Base-by-base conservation (phyloP, 2,888 invertebrate species). In the Imbricaverruca yamaguchii region DNA sequence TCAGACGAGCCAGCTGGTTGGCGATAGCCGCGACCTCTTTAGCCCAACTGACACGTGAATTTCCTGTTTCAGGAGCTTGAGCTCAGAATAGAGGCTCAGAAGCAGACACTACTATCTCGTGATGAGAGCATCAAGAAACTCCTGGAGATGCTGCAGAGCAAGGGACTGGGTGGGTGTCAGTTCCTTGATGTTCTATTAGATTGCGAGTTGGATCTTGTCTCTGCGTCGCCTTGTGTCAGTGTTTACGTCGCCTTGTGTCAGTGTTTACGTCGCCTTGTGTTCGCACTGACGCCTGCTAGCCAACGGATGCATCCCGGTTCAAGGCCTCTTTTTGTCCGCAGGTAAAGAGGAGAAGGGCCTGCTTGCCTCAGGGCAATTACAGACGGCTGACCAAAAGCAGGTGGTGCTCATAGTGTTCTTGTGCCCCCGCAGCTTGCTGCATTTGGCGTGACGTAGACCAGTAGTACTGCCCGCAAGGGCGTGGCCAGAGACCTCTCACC, bases 81-180 rank as follows among this genome's bases (percentile, higher is more conserved):
- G 89, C 90, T 98, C 86, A 92, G 98, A 86, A 96, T 98, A 86
- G 98, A 98, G 88, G 97, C 97, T 63, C 98, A 98, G 89, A 98
- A 98, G 89, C 97, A 98, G 89, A 98, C 98, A 79, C 90, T 98
- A 85, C 93, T 94, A 87, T 96, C 98, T 80, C 91, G 98, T 85
- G 98, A 98, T 89, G 98, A 98, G 87, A 97, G 97, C 89, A 98
- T 98, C 88, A 98, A 98, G 90, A 98, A 97, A 89, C 91, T 98
- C 86, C 91, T 98, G 87, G 98, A 98, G 90, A 97, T 98, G 97
- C 91, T 98, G 83, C 97, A 98, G 89, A 96, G 94, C 88, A 97
- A 96, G 90, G 96, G 96, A 88, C 94, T 96, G 91, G 95, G 96
- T 95, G 90, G 91, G 94, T 89, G 81, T 69, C 95, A 39, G 39